These are phyloP conservation scores for Crocodylus rhombifer DNA, from an alignment of 2,797 vertebrate genomes.

Conservation along the genomic window DNA sequence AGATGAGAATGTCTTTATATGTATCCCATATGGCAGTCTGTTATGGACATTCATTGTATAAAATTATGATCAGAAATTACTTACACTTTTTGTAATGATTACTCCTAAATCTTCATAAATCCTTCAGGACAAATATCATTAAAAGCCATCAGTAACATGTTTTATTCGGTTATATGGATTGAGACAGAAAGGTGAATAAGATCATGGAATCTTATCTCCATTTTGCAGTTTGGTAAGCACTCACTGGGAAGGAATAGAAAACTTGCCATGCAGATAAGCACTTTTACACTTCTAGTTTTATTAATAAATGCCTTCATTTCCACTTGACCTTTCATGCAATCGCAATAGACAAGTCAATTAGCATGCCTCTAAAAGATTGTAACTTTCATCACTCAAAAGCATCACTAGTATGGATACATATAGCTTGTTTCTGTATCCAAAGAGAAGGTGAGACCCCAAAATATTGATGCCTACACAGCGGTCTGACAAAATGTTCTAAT, in stretches of 20 bases:
- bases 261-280: background rate
- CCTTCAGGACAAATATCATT: background rate
- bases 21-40: background rate
- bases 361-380: too few species aligned
- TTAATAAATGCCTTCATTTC: too few species aligned
- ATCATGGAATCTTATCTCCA: background rate
- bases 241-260: background rate
- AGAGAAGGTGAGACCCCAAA: background rate
- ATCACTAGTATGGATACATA: too few species aligned
- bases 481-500: background rate
- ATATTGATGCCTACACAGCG: background rate
- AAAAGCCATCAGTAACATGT: background rate
- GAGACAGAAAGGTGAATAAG: background rate
- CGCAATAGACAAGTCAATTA: too few species aligned
- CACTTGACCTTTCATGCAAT: too few species aligned
- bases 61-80: background rate
- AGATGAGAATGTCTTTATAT: constrained; percentile 1
- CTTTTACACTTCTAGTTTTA: background rate
- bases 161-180: background rate
- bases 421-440: background rate
- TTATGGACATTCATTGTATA: background rate
- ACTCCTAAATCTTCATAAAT: background rate
- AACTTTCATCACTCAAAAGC: too few species aligned
- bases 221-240: background rate
- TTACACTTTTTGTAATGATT: background rate